Percentiles rank a stretch among this genome's conserved stretches.
Conservation (phyloP, 1,140 invertebrate species). For the Hesperophylax magnus region DNA sequence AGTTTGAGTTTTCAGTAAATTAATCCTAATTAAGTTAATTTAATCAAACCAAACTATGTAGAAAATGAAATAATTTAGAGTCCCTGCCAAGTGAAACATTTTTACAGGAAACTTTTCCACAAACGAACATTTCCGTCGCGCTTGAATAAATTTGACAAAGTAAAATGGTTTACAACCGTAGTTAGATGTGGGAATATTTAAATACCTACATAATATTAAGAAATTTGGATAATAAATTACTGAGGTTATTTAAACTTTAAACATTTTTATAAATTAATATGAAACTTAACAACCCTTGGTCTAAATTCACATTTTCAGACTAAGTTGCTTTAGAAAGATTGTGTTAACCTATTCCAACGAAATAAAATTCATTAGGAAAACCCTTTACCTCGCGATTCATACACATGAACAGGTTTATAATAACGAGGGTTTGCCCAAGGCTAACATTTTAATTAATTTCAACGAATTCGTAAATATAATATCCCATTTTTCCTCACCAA, state of each 20-base stretch:
- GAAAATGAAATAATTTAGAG: too few relatives aligned
- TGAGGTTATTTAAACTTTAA: slow-evolving; percentile 17
- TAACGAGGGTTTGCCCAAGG: too few relatives aligned
- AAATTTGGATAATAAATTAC: slow-evolving; percentile 24
- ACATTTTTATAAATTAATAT: slow-evolving; percentile 24
- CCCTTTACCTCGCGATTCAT: too few relatives aligned
- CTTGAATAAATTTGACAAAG: slow-evolving; percentile 26
- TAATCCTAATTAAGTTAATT: too few relatives aligned
- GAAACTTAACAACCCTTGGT: background rate
- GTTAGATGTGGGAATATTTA: slow-evolving; percentile 21
- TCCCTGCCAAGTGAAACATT: background rate
- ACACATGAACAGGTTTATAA: too few relatives aligned
- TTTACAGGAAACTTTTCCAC: slow-evolving; percentile 5
- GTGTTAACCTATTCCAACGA: background rate
- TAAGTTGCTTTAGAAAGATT: slow-evolving; percentile 10
- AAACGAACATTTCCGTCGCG: slow-evolving; percentile 17
- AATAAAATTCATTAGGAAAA: too few relatives aligned
- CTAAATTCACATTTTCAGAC: slow-evolving; percentile 26
- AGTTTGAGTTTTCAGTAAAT: too few relatives aligned
- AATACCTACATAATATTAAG: slow-evolving; percentile 18
- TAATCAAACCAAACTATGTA: too few relatives aligned
- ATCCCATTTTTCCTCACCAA: too few relatives aligned
- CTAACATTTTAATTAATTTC: too few relatives aligned
- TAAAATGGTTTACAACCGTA: slow-evolving; percentile 14
- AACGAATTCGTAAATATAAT: too few relatives aligned